These are phyloP conservation scores for Diarsia mendica DNA, from an alignment of 2,888 invertebrate species.

Conservation along the genomic window DNA sequence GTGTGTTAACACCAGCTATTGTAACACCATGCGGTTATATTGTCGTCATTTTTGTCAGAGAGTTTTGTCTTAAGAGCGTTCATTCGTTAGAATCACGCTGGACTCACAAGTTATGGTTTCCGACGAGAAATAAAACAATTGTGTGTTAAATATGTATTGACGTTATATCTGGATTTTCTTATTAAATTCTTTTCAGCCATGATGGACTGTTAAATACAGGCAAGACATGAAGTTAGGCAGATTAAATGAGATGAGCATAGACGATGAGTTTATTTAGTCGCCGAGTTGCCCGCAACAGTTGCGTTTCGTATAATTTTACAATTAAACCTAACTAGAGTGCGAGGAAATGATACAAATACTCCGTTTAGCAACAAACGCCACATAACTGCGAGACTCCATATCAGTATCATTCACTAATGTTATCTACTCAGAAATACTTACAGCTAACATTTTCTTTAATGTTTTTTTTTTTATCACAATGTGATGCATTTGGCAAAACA, in stretches of 20 bases:
- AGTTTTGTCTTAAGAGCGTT: no score
- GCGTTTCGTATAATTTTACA: conserved; percentile 47
- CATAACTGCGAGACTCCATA: conserved; percentile 27
- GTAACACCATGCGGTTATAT: neutral
- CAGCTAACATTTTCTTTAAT: conserved; percentile 48
- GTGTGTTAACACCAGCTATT: neutral
- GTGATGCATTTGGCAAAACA: conserved; percentile 65
- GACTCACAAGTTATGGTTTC: neutral
- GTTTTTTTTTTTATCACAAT: conserved; percentile 56
- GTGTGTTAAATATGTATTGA: neutral
- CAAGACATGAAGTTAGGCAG: neutral
- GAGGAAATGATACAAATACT: conserved; percentile 53
- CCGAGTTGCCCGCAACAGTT: conserved; percentile 48
- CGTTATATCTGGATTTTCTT: neutral
- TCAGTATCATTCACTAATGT: conserved; percentile 30
- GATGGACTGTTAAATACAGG: no score
- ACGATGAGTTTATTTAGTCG: neutral
- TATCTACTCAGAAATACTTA: conserved; percentile 53
- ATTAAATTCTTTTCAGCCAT: neutral
- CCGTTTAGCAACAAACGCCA: conserved; percentile 42
- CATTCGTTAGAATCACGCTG: no score
- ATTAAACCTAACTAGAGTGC: conserved; percentile 57
- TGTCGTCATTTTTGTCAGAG: neutral
- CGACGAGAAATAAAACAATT: neutral
- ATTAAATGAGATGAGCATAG: neutral